phyloP scores from a whole-genome alignment of 2,113 vertebrate species.

The Semicossyphus pulcher region DNA sequence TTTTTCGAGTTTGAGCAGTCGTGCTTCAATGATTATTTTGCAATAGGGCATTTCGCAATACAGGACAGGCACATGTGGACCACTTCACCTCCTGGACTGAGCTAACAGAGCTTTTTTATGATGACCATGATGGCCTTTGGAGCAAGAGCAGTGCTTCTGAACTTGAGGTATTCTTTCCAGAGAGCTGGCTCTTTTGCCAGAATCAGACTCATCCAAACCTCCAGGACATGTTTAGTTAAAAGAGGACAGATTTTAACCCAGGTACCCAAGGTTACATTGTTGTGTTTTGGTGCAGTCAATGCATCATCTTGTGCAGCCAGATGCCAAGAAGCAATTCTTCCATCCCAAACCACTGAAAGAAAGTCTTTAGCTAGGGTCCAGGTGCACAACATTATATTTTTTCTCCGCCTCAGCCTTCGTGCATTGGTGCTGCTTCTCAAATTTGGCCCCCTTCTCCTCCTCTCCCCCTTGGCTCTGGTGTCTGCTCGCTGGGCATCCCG shows the following conservation, averaged over 20 bases:
- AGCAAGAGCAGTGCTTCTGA: constrained; percentile 57
- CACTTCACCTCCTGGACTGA: constrained; percentile 9
- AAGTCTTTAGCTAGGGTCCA: constrained; percentile 80
- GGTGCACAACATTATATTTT: constrained; percentile 79
- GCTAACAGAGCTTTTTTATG: background rate
- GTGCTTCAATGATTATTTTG: background rate
- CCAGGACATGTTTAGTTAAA: constrained; percentile 35
- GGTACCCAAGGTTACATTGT: constrained; percentile 79
- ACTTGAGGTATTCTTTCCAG: constrained; percentile 59
- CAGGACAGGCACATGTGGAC: constrained; percentile 1
- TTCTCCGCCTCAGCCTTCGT: constrained; percentile 82
- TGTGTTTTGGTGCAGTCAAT: constrained; percentile 72
- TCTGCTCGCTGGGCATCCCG: constrained; percentile 68
- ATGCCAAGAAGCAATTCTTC: constrained; percentile 64
- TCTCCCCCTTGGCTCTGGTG: constrained; percentile 87
- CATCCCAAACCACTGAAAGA: constrained; percentile 26
- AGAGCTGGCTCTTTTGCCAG: constrained; percentile 48
- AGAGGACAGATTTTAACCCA: constrained; percentile 59
- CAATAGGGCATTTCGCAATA: background rate
- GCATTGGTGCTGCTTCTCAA: constrained; percentile 87
- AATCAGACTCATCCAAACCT: constrained; percentile 35
- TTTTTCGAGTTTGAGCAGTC: background rate
- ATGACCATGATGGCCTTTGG: constrained; percentile 54
- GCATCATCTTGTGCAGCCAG: constrained; percentile 25
- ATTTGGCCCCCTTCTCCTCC: constrained; percentile 89